Evolutionary conservation across 2,888 invertebrate species (phyloP).

Genomic region (Sinotaia quadrata): DNA sequence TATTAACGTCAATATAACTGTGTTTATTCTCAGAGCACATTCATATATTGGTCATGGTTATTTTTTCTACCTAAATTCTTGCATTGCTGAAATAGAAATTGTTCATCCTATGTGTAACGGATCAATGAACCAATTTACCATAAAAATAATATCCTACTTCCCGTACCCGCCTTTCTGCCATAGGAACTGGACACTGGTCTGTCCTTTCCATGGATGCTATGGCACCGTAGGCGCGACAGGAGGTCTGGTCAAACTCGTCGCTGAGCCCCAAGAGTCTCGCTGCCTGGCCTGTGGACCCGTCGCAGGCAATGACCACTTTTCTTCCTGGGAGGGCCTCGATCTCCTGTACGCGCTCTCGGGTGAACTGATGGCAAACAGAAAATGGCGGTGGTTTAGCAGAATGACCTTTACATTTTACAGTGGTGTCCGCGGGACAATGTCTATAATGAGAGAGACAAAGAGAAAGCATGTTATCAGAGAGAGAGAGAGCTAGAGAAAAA

Average conservation of each 20-base stretch:
- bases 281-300: conserved; percentile 61
- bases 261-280: conserved; percentile 62
- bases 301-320: conserved; percentile 63
- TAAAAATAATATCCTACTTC: background rate
- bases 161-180: conserved; percentile 34
- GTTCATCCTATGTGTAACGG: too few species aligned
- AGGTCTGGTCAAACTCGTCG: conserved; percentile 61
- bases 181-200: conserved; percentile 52
- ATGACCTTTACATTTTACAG: too few species aligned
- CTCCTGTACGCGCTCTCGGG: conserved; percentile 53
- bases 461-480: background rate
- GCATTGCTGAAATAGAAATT: background rate
- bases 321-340: conserved; percentile 52
- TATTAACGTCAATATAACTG: too few species aligned
- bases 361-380: conserved; percentile 54
- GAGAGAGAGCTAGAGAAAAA: background rate
- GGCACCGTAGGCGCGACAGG: conserved; percentile 65
- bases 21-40: too few species aligned
- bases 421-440: too few species aligned
- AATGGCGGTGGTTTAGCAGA: background rate
- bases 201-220: conserved; percentile 61
- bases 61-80: background rate
- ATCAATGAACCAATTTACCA: too few species aligned
- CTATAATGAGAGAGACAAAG: background rate
- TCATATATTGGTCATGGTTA: too few species aligned